phyloP scores from a whole-genome alignment of 2,797 vertebrate genomes.

The Chelon labrosus region DNA sequence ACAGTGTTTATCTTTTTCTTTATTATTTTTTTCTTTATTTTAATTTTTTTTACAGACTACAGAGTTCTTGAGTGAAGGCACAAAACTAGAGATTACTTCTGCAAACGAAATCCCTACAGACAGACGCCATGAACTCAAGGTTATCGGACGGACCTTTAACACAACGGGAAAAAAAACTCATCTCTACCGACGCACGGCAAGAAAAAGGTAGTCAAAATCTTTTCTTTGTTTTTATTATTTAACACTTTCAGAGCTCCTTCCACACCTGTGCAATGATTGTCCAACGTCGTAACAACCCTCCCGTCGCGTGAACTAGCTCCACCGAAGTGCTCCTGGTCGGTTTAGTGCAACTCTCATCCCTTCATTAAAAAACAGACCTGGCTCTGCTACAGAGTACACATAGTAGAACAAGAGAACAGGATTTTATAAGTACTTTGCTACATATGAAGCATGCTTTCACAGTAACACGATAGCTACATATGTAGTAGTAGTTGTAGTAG shows the following conservation, averaged over 20 bases:
- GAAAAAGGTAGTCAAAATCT: constrained; percentile 34
- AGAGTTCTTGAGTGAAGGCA: constrained; percentile 78
- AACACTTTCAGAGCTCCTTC: background rate
- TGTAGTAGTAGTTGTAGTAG: constrained; percentile 38
- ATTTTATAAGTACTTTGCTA: constrained; percentile 61
- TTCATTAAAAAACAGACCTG: constrained; percentile 54
- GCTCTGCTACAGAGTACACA: constrained; percentile 72
- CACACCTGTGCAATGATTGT: constrained; percentile 62
- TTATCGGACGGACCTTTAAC: constrained; percentile 53
- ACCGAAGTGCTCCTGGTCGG: constrained; percentile 29
- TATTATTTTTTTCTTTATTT: too few species aligned
- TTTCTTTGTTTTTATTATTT: constrained; percentile 23
- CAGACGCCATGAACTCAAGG: constrained; percentile 39
- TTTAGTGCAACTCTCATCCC: constrained; percentile 66
- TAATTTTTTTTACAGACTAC: constrained; percentile 67
- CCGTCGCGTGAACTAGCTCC: constrained; percentile 5
- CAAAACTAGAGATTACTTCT: constrained; percentile 76
- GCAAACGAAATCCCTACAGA: constrained; percentile 66
- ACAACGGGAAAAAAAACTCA: constrained; percentile 37
- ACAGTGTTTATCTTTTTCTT: constrained; percentile 48
- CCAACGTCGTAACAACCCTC: constrained; percentile 5
- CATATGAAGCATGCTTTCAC: constrained; percentile 75
- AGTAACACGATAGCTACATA: constrained; percentile 71
- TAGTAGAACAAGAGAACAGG: constrained; percentile 63
- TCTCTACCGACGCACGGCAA: constrained; percentile 39